Evolutionary conservation across 2,113 vertebrate species (phyloP), one percentile per base, ranked within the genome.

Genomic region (Ictalurus furcatus): DNA sequence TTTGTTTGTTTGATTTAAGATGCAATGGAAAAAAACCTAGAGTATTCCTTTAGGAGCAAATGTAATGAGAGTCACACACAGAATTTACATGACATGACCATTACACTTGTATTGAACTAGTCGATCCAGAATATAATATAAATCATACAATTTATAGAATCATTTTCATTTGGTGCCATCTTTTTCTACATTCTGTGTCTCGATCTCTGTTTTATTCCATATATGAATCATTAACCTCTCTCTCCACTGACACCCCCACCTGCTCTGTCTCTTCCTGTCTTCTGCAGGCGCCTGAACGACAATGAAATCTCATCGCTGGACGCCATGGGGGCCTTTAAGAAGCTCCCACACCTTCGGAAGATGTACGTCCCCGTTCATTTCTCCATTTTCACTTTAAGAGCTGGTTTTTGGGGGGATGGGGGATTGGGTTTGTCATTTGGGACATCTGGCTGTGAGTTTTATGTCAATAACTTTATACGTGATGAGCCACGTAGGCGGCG

Each of bases 231-330:
- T 71, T 85, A 69, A 86, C 80, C 78, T 87, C 67, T 84, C 44
- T 80, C 71, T 88, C 82, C 87, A 74, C 73, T 25, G 21, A 54
- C 52, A 81, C 37, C 59, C 71, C 82, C 78, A 21, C 73, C 65
- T 14, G 52, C 86, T 84, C 65, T 67, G 65, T 54, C 23, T n/a
- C 25, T 82, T 67, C 59, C 12, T 89, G 69, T 81, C 44, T 40
- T 54, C 1, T 5, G 2, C 84, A 99, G 98, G 94, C 96, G 98
- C 88, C 93, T 99, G 92, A 98, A 99, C 21, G 97, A 99, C 96
- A 99, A 99, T 80, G 98, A 99, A 65, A 97, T 99, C 93, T 94
- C 97, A 30, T 84, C 97, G 52, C 93, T 99, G 91, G 98, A 99
- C 92, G 96, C 97, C 88, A 90, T 95, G 0, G 97, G 97, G 84